phyloP scores from a whole-genome alignment of 2,888 invertebrate genomes.

The Gymnocheta viridis region DNA sequence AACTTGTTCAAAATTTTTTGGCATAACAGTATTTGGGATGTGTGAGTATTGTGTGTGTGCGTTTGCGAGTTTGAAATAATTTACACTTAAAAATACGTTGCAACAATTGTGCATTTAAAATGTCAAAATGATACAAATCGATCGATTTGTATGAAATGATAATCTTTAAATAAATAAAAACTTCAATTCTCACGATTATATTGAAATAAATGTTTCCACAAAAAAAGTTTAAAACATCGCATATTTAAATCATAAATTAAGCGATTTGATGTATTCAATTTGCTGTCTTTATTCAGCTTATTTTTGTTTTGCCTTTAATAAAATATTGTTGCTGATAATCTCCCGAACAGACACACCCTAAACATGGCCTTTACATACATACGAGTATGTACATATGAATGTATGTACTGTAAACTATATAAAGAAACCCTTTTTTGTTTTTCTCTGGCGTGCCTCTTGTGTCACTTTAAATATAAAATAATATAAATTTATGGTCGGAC shows the following conservation, averaged over 20 bases:
- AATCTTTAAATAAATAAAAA: slow-evolving; percentile 37
- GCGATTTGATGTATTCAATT: slow-evolving; percentile 18
- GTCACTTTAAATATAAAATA: slow-evolving; percentile 59
- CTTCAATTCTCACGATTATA: slow-evolving; percentile 60
- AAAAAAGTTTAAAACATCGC: slow-evolving; percentile 15
- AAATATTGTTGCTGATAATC: slow-evolving; percentile 45
- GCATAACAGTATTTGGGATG: slow-evolving; percentile 43
- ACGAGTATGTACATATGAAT: background rate
- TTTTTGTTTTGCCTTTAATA: slow-evolving; percentile 2
- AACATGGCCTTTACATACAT: slow-evolving; percentile 43
- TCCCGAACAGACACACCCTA: slow-evolving; percentile 55
- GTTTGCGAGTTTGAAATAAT: slow-evolving; percentile 52
- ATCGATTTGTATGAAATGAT: slow-evolving; percentile 43
- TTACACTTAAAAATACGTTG: slow-evolving; percentile 53
- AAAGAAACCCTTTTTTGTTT: slow-evolving; percentile 47
- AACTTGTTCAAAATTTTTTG: slow-evolving; percentile 62
- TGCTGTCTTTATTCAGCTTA: background rate
- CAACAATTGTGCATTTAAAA: slow-evolving; percentile 55
- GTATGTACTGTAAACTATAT: background rate
- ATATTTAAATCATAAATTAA: slow-evolving; percentile 19
- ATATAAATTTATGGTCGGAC: slow-evolving; percentile 49
- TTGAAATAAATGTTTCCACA: slow-evolving; percentile 27
- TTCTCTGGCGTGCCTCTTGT: slow-evolving; percentile 41
- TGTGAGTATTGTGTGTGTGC: slow-evolving; percentile 9
- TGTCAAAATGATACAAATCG: slow-evolving; percentile 61